These are phyloP conservation scores for Rhabdophis nuchalis DNA, from an alignment of 2,797 vertebrate genomes.

Conservation along the genomic window DNA sequence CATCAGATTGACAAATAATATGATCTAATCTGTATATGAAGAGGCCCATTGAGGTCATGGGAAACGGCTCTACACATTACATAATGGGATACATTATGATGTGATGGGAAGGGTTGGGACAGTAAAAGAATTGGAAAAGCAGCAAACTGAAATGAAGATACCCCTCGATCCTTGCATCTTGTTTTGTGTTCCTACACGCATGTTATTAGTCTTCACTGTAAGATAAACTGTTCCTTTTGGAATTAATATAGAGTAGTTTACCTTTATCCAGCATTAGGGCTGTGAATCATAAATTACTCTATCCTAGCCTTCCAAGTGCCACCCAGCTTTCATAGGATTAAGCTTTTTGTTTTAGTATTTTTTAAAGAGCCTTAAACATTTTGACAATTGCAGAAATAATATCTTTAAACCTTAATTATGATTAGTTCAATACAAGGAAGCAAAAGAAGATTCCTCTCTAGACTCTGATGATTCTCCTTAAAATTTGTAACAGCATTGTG, in stretches of 20 bases:
- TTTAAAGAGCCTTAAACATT: neutral
- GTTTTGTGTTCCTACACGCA: neutral
- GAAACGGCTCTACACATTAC: neutral
- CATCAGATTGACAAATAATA: neutral
- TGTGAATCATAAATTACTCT: neutral
- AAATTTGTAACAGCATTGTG: neutral
- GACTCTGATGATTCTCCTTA: neutral
- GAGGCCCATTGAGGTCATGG: neutral
- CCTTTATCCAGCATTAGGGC: neutral
- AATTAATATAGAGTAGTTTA: neutral
- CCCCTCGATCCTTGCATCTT: neutral
- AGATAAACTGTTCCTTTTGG: neutral
- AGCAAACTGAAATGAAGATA: neutral
- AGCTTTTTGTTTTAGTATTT: neutral
- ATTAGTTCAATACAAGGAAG: neutral
- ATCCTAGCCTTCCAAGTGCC: neutral
- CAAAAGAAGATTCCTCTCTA: neutral
- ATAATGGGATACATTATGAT: neutral
- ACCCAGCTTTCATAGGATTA: neutral
- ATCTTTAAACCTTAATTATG: neutral
- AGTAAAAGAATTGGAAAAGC: neutral
- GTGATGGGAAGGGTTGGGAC: neutral
- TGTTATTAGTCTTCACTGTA: neutral
- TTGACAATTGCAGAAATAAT: neutral
- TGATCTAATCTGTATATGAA: neutral